phyloP scores from a whole-genome alignment of 1,140 invertebrate species.

The Pseudomyrmex concolor region DNA sequence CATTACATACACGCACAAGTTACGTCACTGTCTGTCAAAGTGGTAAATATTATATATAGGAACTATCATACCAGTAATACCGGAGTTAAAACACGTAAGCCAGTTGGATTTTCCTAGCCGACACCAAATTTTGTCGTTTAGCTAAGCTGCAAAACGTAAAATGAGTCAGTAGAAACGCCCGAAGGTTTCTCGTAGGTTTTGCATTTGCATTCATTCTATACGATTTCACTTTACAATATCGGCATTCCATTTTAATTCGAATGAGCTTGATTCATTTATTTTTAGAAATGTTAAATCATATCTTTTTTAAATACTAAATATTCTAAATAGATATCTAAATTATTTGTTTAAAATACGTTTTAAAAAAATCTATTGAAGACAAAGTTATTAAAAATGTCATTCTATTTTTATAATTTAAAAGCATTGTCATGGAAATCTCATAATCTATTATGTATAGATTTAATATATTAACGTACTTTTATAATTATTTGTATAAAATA shows the following conservation, averaged over 20 bases:
- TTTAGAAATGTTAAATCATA: background rate
- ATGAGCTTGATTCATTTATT: conserved; percentile 1
- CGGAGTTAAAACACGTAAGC: conserved; percentile 38
- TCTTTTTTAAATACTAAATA: background rate
- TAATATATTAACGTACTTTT: background rate
- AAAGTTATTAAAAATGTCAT: no score
- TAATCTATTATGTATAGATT: background rate
- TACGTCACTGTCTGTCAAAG: conserved; percentile 23
- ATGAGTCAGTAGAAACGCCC: conserved; percentile 26
- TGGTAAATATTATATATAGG: background rate
- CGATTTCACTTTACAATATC: background rate
- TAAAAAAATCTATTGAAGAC: no score
- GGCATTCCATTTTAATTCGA: background rate
- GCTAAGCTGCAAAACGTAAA: background rate
- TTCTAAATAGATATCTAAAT: no score
- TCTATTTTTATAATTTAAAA: no score
- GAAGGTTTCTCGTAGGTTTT: conserved; percentile 9
- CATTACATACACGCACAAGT: background rate
- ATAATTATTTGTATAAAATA: background rate
- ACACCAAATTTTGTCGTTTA: conserved; percentile 29
- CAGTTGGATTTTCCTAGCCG: conserved; percentile 33
- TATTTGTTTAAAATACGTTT: no score
- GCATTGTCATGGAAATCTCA: no score
- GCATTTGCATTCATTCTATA: conserved; percentile 1
- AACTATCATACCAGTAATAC: conserved; percentile 3